Evolutionary conservation across 2,797 vertebrate genomes (phyloP).

Genomic region (Microctenopoma steveboyesi): DNA sequence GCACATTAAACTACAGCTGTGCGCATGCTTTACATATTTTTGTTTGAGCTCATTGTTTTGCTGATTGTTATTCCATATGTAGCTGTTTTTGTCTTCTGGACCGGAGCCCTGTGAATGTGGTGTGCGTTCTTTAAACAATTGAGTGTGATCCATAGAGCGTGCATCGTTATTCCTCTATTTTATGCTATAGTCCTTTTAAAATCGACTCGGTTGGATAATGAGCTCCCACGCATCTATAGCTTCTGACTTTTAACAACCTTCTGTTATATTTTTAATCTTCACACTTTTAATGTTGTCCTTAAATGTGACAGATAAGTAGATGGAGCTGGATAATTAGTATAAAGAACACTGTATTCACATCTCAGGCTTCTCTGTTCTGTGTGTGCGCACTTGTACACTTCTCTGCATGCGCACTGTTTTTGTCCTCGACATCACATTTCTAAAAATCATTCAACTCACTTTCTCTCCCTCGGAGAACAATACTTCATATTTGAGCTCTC

Average conservation of each 20-base stretch:
- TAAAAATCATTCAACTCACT: conserved; percentile 11
- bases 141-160: background rate
- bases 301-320: conserved; percentile 54
- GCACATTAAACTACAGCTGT: background rate
- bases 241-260: conserved; percentile 50
- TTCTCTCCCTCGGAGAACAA: conserved; percentile 11
- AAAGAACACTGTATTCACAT: conserved; percentile 35
- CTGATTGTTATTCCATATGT: conserved; percentile 16
- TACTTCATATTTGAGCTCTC: conserved; percentile 16
- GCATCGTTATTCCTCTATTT: conserved; percentile 37
- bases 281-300: conserved; percentile 39
- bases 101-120: background rate
- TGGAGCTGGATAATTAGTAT: conserved; percentile 55
- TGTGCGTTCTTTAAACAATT: background rate
- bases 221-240: conserved; percentile 45
- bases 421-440: conserved; percentile 25
- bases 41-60: conserved; percentile 16
- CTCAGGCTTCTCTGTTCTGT: conserved; percentile 13
- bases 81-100: conserved; percentile 8
- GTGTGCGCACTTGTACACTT: conserved; percentile 6
- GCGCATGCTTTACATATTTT: background rate
- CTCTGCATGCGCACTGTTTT: conserved; percentile 6
- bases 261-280: conserved; percentile 59
- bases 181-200: conserved; percentile 23
- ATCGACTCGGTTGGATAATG: conserved; percentile 46